These are phyloP conservation scores for Sebastes iracundus DNA, from an alignment of 2,797 vertebrate genomes.

Conservation along the genomic window DNA sequence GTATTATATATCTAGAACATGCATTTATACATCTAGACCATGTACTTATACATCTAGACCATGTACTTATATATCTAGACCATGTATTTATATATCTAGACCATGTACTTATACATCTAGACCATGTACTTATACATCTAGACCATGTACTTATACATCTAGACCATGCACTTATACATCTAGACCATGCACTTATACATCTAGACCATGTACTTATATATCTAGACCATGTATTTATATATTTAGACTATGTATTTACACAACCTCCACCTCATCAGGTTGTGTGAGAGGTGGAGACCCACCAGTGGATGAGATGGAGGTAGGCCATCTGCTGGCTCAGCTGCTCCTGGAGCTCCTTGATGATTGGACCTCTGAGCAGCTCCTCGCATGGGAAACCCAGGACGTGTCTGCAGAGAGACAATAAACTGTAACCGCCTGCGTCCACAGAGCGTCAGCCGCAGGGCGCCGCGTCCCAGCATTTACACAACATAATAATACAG, in stretches of 20 bases:
- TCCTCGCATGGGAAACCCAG: conserved; percentile 87
- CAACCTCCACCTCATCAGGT: conserved; percentile 65
- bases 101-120: rapidly evolving
- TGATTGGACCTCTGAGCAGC: conserved; percentile 80
- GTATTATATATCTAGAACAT: too few relatives aligned
- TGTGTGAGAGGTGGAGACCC: neutral
- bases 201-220: too few relatives aligned
- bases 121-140: too few relatives aligned
- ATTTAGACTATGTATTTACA: too few relatives aligned
- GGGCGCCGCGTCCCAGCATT: too few relatives aligned
- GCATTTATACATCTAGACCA: rapidly evolving
- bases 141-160: too few relatives aligned
- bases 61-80: too few relatives aligned
- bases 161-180: rapidly evolving
- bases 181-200: too few relatives aligned
- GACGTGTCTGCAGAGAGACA: conserved; percentile 81
- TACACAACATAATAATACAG: too few relatives aligned
- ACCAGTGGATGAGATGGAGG: conserved; percentile 91
- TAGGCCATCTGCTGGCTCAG: conserved; percentile 86
- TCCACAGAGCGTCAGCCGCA: too few relatives aligned
- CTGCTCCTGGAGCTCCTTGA: conserved; percentile 85
- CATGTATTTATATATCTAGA: too few relatives aligned
- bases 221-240: too few relatives aligned
- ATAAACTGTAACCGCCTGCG: neutral
- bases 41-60: rapidly evolving